Conservation (phyloP, 2,797 vertebrate species). For the Remorina albescens region DNA sequence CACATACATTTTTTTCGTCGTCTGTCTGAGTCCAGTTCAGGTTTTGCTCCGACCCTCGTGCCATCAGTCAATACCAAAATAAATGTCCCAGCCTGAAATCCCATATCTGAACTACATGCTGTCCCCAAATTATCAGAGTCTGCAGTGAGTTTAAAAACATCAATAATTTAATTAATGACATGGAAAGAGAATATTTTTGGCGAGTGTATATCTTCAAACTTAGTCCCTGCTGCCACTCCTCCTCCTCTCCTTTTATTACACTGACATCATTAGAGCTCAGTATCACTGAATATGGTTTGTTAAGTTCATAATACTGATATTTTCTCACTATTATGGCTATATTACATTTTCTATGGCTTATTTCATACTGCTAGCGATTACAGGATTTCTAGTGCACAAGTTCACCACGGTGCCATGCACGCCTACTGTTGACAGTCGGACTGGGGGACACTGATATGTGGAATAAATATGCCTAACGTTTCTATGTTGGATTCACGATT, state of each 20-base stretch:
- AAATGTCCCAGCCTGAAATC: not conserved
- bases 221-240: not conserved
- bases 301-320: constrained; percentile 64
- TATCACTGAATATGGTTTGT: constrained; percentile 56
- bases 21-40: too few relatives aligned
- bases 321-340: constrained; percentile 72
- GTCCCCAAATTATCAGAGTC: not conserved
- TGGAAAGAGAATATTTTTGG: not conserved
- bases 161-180: not conserved
- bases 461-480: constrained; percentile 35
- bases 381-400: constrained; percentile 63
- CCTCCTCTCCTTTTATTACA: constrained; percentile 50
- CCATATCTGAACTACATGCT: not conserved
- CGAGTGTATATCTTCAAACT: not conserved
- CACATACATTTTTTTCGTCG: too few relatives aligned
- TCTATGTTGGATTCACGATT: constrained; percentile 8
- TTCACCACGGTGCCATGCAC: constrained; percentile 70
- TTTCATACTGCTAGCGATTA: constrained; percentile 54
- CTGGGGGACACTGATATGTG: constrained; percentile 17
- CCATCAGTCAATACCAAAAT: not conserved
- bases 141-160: not conserved
- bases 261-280: constrained; percentile 55
- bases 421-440: constrained; percentile 27
- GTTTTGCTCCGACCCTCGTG: too few relatives aligned
- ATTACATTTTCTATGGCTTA: constrained; percentile 72